phyloP scores from a whole-genome alignment of 2,113 vertebrate species.

The Furnarius figulus region DNA sequence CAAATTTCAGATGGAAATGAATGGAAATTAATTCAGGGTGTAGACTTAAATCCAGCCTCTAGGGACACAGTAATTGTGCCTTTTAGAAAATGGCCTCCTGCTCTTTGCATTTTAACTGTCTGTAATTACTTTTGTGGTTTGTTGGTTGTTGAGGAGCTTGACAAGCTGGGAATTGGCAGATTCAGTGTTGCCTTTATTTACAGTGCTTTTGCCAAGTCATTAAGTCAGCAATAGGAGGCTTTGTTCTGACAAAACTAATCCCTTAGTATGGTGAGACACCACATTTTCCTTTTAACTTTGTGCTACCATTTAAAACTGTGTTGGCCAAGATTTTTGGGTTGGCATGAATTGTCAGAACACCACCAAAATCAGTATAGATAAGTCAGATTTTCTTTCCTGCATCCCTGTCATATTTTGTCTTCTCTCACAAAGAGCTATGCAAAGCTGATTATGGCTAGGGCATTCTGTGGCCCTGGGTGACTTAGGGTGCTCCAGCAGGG shows the following conservation, averaged over 20 bases:
- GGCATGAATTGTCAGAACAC: background rate
- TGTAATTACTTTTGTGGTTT: conserved; percentile 49
- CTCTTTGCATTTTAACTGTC: conserved; percentile 42
- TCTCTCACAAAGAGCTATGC: background rate
- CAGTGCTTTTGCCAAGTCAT: conserved; percentile 26
- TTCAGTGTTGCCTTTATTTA: conserved; percentile 26
- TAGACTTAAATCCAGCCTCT: conserved; percentile 28
- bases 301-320: background rate
- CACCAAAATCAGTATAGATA: background rate
- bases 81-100: conserved; percentile 22
- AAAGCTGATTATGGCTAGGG: background rate
- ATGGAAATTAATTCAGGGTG: conserved; percentile 29
- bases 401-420: background rate
- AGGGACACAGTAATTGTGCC: conserved; percentile 16
- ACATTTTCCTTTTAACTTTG: background rate
- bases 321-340: background rate
- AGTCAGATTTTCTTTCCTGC: background rate
- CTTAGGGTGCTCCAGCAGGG: background rate
- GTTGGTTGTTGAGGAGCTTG: background rate
- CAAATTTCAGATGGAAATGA: conserved; percentile 33
- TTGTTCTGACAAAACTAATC: conserved; percentile 18
- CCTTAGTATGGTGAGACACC: background rate
- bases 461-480: background rate
- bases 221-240: background rate
- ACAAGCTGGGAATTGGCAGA: conserved; percentile 36